Evolutionary conservation across 2,113 vertebrate species (phyloP).

Genomic region (Charina bottae): DNA sequence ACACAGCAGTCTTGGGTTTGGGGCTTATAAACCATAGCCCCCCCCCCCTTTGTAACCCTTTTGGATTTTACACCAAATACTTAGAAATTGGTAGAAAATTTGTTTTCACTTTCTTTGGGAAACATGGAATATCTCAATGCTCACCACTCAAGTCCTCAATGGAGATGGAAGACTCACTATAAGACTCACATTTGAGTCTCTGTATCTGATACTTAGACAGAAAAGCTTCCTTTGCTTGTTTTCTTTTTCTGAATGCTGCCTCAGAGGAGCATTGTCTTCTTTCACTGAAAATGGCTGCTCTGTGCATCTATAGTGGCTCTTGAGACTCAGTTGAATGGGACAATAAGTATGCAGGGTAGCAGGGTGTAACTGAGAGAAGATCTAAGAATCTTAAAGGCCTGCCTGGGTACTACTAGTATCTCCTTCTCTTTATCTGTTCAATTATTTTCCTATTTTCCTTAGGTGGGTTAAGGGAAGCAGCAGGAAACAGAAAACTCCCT

Average conservation of each 20-base stretch:
- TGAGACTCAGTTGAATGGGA: not conserved
- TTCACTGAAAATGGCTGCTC: not conserved
- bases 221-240: not conserved
- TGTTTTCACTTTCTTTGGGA: not conserved
- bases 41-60: not conserved
- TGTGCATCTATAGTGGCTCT: not conserved
- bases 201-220: not conserved
- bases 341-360: not conserved
- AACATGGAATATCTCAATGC: not conserved
- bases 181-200: not conserved
- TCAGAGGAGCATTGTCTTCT: not conserved
- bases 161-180: not conserved
- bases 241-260: not conserved
- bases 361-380: not conserved
- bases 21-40: not conserved
- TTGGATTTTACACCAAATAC: not conserved
- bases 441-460: not conserved
- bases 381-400: not conserved
- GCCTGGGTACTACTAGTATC: not conserved
- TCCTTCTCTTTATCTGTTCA: not conserved
- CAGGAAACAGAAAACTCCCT: not conserved
- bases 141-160: not conserved
- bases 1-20: not conserved
- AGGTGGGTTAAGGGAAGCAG: not conserved
- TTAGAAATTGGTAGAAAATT: not conserved